Percentiles rank a stretch among this genome's conserved stretches.
These are phyloP conservation scores for Drosophila equinoxialis DNA, from an alignment of 1,140 invertebrate species.

Conservation along the genomic window DNA sequence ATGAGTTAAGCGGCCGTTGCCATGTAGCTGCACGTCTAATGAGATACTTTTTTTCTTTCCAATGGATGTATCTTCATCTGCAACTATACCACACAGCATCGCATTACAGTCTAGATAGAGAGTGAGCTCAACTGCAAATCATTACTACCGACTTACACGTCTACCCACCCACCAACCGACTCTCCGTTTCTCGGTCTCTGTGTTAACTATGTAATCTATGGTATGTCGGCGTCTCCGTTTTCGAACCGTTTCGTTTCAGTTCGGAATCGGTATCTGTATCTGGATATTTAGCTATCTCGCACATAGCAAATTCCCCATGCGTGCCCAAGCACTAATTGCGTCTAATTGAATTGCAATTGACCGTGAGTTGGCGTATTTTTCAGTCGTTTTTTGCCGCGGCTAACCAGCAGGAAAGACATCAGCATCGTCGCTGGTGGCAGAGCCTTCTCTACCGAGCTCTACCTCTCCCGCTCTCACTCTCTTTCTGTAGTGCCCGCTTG, in stretches of 20 bases:
- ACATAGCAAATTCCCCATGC: conserved; percentile 57
- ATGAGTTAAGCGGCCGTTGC: conserved; percentile 79
- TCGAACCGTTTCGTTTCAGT: not conserved
- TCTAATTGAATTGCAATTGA: conserved; percentile 81
- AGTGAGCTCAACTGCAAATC: conserved; percentile 54
- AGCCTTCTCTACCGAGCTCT: not conserved
- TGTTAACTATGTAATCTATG: conserved; percentile 74
- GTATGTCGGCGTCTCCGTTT: conserved; percentile 53
- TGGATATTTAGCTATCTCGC: conserved; percentile 34
- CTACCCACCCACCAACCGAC: not conserved
- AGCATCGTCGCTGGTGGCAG: conserved; percentile 19
- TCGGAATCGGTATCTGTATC: conserved; percentile 32
- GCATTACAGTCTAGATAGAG: not conserved
- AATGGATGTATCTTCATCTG: conserved; percentile 53
- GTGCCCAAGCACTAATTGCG: conserved; percentile 74
- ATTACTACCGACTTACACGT: conserved; percentile 29
- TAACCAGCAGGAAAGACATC: too few species aligned
- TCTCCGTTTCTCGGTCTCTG: conserved; percentile 22
- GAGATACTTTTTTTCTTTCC: conserved; percentile 64
- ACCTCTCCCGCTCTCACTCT: not conserved
- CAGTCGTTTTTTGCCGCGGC: conserved; percentile 60
- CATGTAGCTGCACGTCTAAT: conserved; percentile 71
- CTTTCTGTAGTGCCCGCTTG: conserved; percentile 28
- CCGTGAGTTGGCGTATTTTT: conserved; percentile 79
- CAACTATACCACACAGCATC: conserved; percentile 27